Percentiles rank a stretch among this genome's conserved stretches.
Evolutionary conservation across 2,113 vertebrate genomes (phyloP).

Genomic region (Fregata magnificens): DNA sequence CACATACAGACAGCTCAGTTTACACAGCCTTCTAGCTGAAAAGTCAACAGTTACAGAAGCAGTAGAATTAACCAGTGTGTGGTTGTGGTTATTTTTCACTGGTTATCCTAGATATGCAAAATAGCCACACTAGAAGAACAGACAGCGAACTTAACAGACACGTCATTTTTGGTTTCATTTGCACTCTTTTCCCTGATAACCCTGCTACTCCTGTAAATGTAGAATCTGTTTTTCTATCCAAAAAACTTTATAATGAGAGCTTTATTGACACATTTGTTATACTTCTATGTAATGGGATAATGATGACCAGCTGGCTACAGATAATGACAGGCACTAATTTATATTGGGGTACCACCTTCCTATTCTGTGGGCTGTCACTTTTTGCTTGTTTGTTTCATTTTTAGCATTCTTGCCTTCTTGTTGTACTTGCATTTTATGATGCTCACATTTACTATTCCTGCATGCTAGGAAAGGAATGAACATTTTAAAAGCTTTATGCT

Average conservation of each 20-base stretch:
- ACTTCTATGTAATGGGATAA: not conserved
- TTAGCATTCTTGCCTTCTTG: not conserved
- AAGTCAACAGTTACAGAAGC: not conserved
- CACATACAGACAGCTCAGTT: not conserved
- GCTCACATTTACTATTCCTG: not conserved
- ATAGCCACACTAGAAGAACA: not conserved
- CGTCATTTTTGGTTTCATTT: not conserved
- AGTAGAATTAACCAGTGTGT: not conserved
- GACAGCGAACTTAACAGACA: not conserved
- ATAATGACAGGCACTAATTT: not conserved
- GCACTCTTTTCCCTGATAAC: not conserved
- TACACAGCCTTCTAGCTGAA: not conserved
- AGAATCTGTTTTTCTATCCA: not conserved
- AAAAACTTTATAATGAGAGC: not conserved
- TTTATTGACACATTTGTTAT: not conserved
- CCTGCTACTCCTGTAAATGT: not conserved
- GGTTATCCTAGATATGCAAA: not conserved
- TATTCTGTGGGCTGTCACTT: not conserved
- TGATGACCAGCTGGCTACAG: not conserved
- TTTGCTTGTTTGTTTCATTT: not conserved
- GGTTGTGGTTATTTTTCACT: not conserved
- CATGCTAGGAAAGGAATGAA: not conserved
- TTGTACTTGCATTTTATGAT: not conserved
- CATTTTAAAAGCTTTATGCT: slow-evolving; percentile 9
- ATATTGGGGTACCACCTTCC: not conserved